Evolutionary conservation across 2,888 invertebrate species (phyloP), one percentile per base, ranked within the genome.

Genomic region (Andrena hattorfiana): DNA sequence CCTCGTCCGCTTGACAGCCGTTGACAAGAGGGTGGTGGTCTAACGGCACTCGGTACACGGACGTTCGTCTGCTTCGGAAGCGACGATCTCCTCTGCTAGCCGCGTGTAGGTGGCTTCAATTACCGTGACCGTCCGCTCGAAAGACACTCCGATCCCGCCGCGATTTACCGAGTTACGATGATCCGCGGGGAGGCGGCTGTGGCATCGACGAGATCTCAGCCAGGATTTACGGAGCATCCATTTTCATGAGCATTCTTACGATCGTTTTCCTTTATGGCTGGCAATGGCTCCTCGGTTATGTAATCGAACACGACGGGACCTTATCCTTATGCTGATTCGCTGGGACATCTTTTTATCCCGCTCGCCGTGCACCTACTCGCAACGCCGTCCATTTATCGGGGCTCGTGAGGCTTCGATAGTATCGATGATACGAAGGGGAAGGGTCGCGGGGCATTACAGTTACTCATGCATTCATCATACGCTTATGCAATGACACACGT

Each of bases 11-110:
- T 68, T 81, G 89, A 89, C 87, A 89, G 79, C 78, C 87, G 83
- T 86, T 89, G 89, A 89, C 87, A 89, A 86, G 82, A 73, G 82
- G 87, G 85, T 89, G 85, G 81, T 77, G 83, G 81, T 80, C 87
- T 89, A 89, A 89, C 89, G 89, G 90, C 83, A 88, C 80, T 77
- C 81, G 81, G 69, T 83, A 68, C 62, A 68, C 73, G 81, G 71
- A 68, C 81, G 81, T 83, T 73, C 74, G 66, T 86, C 83, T 64
- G 85, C 85, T 54, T 87, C 87, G 68, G 85, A 83, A 79, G 85
- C 81, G 70, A 62, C 69, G 70, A 74, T 82, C 73, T 82, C 35
- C 20, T 75, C 82, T 62, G 59, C 59, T 48, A 63, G 64, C 28
- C 60, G 51, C 60, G 79, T 80, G 88, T 87, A 80, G 87, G 86